Evolutionary conservation across 2,113 vertebrate genomes (phyloP).

Genomic region (Pteruthius melanotis): DNA sequence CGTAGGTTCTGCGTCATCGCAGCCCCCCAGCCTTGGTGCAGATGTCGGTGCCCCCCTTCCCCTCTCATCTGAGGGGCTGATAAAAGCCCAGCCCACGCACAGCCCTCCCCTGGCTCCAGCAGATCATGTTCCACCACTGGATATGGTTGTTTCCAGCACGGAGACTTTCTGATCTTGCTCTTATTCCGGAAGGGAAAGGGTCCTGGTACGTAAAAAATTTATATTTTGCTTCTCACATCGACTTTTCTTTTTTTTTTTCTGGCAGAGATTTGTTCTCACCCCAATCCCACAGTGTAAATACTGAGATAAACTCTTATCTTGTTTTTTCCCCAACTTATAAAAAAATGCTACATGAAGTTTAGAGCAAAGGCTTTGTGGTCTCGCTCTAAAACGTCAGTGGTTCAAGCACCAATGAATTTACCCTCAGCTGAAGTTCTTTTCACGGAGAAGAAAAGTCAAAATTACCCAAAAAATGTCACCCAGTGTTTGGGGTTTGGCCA

Average conservation of each 20-base stretch:
- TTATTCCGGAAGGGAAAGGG: not conserved
- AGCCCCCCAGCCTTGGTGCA: not conserved
- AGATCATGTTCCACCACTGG: conserved; percentile 38
- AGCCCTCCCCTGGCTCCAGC: not conserved
- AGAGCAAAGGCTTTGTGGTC: not conserved
- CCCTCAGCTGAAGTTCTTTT: not conserved
- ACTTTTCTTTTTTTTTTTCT: not conserved
- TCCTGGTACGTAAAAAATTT: not conserved
- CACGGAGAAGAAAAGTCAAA: not conserved
- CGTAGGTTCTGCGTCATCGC: not conserved
- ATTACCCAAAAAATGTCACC: not conserved
- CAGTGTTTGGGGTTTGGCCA: not conserved
- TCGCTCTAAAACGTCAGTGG: not conserved
- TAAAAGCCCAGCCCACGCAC: conserved; percentile 44
- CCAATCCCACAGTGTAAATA: fast-evolving
- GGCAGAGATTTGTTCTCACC: not conserved
- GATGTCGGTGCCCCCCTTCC: not conserved
- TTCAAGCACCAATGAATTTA: not conserved
- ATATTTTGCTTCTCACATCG: fast-evolving
- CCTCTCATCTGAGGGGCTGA: not conserved
- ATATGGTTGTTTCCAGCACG: conserved; percentile 18
- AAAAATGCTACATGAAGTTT: fast-evolving
- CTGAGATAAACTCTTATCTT: not conserved
- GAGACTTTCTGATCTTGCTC: not conserved
- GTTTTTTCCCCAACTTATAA: not conserved